Conservation (phyloP, 2,113 vertebrate species). For the Choloepus hoffmanni region DNA sequence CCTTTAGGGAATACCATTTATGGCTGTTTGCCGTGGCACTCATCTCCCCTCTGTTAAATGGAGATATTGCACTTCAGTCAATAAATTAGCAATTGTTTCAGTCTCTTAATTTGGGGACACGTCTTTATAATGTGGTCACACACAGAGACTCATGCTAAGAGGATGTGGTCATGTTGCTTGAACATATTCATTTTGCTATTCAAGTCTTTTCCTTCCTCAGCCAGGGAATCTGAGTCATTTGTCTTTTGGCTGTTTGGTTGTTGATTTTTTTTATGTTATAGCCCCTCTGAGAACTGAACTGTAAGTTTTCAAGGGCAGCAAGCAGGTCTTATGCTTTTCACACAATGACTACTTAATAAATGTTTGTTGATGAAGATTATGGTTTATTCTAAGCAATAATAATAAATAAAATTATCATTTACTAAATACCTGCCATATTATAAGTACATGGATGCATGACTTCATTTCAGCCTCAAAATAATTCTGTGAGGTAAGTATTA, state of each 20-base stretch:
- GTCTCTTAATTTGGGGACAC: not conserved
- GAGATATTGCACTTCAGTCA: not conserved
- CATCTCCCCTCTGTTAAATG: not conserved
- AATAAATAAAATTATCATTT: not conserved
- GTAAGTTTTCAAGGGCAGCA: constrained; percentile 19
- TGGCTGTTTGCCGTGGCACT: not conserved
- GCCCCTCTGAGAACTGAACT: not conserved
- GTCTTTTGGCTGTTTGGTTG: not conserved
- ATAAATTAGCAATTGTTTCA: constrained; percentile 55
- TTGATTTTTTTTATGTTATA: not conserved
- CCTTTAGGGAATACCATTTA: not conserved
- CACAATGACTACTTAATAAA: not conserved
- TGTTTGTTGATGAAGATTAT: not conserved
- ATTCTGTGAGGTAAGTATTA: not conserved
- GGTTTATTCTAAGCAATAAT: not conserved
- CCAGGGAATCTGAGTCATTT: constrained; percentile 42
- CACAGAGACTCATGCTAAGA: constrained; percentile 43
- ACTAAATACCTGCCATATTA: not conserved
- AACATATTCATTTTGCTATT: constrained; percentile 52
- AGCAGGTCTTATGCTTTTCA: not conserved
- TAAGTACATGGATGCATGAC: not conserved
- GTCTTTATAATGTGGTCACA: constrained; percentile 45
- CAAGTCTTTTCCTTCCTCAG: not conserved
- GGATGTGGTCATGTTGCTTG: constrained; percentile 57
- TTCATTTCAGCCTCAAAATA: not conserved